These are phyloP conservation scores for Xestobium rufovillosum DNA, from an alignment of 2,888 invertebrate genomes.

Conservation along the genomic window DNA sequence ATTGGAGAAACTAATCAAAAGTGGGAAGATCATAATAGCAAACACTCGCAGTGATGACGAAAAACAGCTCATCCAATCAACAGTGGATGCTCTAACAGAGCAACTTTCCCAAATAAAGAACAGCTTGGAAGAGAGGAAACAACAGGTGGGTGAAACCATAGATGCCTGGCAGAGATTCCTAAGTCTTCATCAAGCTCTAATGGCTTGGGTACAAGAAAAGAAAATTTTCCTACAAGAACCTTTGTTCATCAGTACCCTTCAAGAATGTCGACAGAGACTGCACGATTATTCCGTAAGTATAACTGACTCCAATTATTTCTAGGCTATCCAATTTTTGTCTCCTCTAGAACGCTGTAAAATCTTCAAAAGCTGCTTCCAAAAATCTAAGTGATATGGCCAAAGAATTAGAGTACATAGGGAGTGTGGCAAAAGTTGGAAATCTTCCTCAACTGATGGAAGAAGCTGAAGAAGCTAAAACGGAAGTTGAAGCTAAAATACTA, in stretches of 20 bases:
- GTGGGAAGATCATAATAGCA: conserved; percentile 71
- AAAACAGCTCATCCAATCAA: conserved; percentile 64
- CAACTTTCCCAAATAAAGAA: conserved; percentile 70
- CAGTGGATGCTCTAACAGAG: conserved; percentile 67
- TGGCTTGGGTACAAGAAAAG: conserved; percentile 78
- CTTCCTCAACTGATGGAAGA: conserved; percentile 78
- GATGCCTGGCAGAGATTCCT: conserved; percentile 86
- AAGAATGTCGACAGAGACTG: conserved; percentile 75
- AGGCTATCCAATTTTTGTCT: conserved; percentile 25
- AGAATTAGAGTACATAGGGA: conserved; percentile 77
- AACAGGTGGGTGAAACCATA: conserved; percentile 76
- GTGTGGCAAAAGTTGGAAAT: conserved; percentile 77
- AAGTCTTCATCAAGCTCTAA: conserved; percentile 71
- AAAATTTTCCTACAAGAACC: conserved; percentile 71
- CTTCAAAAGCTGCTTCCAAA: conserved; percentile 80
- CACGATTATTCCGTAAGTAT: conserved; percentile 74
- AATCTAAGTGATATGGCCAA: conserved; percentile 87
- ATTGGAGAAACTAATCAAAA: conserved; percentile 68
- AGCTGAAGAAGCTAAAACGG: conserved; percentile 79
- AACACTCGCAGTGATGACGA: conserved; percentile 73
- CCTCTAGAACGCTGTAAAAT: conserved; percentile 74
- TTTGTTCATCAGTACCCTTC: conserved; percentile 67
- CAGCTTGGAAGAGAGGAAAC: conserved; percentile 76
- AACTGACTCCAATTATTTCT: conserved; percentile 6
- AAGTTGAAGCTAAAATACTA: conserved; percentile 74